phyloP scores from a whole-genome alignment of 2,797 vertebrate species.

The Semotilus atromaculatus region DNA sequence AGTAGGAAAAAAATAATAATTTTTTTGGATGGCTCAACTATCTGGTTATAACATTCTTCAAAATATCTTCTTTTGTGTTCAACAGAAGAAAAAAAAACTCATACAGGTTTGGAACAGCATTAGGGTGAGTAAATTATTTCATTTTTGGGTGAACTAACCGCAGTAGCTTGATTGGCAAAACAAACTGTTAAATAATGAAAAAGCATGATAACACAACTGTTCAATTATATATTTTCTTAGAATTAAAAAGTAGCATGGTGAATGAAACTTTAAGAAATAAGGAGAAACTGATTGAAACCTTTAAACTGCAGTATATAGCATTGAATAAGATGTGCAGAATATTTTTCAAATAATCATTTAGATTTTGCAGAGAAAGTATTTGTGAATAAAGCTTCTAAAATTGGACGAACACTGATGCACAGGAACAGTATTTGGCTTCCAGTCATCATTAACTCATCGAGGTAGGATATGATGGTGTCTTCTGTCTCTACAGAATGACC shows the following conservation, averaged over 20 bases:
- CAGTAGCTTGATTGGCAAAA: neutral
- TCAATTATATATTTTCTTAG: neutral
- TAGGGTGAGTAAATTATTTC: too few relatives aligned
- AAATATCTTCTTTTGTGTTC: too few relatives aligned
- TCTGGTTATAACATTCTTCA: too few relatives aligned
- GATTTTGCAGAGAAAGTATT: neutral
- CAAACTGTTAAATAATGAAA: neutral
- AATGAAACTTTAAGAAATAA: neutral
- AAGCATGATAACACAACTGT: neutral
- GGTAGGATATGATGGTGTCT: neutral
- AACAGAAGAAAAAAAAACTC: too few relatives aligned
- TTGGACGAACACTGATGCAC: neutral
- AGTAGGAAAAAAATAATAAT: too few relatives aligned
- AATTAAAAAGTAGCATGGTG: neutral
- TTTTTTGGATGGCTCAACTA: too few relatives aligned
- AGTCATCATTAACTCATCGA: neutral
- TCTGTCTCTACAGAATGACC: constrained; percentile 22
- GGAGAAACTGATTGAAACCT: neutral
- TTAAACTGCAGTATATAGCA: neutral
- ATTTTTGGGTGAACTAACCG: too few relatives aligned
- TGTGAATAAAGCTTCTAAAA: constrained; percentile 5
- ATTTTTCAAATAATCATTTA: neutral
- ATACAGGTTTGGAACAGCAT: too few relatives aligned
- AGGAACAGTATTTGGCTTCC: neutral
- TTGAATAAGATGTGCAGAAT: neutral